Evolutionary conservation across 2,888 invertebrate species (phyloP).

Genomic region (Formica aserva): DNA sequence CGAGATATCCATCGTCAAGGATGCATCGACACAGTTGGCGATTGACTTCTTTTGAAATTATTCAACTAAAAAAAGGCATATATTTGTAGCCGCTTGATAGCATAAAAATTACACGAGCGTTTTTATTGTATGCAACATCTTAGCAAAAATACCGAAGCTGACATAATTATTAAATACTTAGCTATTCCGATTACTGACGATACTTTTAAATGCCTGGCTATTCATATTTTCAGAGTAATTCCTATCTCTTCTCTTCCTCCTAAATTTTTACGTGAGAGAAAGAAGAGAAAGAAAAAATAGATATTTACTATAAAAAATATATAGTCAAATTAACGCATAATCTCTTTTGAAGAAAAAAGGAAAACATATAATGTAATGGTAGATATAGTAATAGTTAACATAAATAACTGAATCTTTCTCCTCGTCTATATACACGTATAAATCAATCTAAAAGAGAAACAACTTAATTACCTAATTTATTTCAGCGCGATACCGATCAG

Average conservation of each 20-base stretch:
- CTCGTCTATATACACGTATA: neutral
- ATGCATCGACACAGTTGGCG: constrained; percentile 22
- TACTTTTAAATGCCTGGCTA: neutral
- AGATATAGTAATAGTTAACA: neutral
- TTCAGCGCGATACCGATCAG: neutral
- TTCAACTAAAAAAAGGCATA: neutral
- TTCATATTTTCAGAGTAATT: neutral
- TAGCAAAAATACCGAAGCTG: neutral
- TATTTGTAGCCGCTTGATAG: neutral
- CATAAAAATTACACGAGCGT: neutral
- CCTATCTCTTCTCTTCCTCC: neutral
- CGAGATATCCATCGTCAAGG: constrained; percentile 37
- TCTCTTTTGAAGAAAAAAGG: neutral
- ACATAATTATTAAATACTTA: constrained; percentile 1
- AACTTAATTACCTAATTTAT: constrained; percentile 7
- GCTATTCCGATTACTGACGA: neutral
- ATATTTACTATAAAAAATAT: neutral
- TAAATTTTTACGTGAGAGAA: neutral
- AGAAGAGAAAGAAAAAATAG: neutral
- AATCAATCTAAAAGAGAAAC: neutral
- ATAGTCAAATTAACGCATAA: neutral
- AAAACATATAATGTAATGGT: neutral
- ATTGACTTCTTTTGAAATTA: neutral
- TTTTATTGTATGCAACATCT: neutral
- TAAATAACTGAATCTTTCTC: neutral